Conservation (phyloP, 2,888 invertebrate species). For the Acrocyrtus sp. region DNA sequence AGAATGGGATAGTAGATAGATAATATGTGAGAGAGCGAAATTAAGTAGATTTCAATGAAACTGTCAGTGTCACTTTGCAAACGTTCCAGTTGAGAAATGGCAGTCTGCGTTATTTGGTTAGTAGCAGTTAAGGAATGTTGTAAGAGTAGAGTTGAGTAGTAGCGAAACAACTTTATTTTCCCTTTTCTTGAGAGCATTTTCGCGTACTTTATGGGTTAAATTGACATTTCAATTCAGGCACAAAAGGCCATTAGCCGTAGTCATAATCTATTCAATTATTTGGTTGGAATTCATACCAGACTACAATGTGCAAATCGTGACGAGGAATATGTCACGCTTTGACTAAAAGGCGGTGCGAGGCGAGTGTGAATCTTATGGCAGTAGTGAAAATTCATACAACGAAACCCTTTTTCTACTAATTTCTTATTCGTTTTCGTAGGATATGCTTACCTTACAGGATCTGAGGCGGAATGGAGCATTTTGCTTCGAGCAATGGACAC, state of each 20-base stretch:
- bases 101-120: too few relatives aligned
- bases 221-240: background rate
- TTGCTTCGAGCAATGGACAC: conserved; percentile 61
- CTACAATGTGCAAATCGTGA: conserved; percentile 26
- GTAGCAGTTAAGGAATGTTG: background rate
- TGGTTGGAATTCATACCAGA: conserved; percentile 7
- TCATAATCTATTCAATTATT: conserved; percentile 37
- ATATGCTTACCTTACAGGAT: conserved; percentile 59
- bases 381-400: background rate
- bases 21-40: too few relatives aligned
- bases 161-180: background rate
- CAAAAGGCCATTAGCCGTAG: conserved; percentile 9
- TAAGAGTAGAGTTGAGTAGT: background rate
- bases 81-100: background rate
- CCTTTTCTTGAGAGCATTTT: background rate
- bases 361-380: background rate
- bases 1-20: background rate
- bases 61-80: background rate
- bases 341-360: background rate
- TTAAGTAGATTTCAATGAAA: background rate
- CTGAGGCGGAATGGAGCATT: conserved; percentile 57
- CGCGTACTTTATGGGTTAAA: background rate
- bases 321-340: conserved; percentile 21
- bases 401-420: background rate
- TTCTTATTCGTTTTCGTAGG: conserved; percentile 45